These are phyloP conservation scores for Rhinichthys klamathensis DNA, from an alignment of 2,113 vertebrate genomes.

Conservation along the genomic window DNA sequence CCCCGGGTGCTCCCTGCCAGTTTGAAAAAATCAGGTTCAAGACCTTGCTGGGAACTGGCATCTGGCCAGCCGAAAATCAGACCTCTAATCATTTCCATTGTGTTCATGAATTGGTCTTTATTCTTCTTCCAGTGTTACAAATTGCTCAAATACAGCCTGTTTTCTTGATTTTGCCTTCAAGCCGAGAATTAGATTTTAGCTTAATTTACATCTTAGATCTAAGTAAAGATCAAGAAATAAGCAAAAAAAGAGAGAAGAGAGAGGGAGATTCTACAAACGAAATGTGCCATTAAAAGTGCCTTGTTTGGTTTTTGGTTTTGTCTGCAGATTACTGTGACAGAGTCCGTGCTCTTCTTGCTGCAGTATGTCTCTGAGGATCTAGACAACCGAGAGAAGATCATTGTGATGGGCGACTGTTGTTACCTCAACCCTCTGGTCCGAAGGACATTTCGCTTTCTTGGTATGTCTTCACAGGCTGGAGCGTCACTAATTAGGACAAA, in stretches of 20 bases:
- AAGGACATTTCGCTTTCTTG: conserved; percentile 87
- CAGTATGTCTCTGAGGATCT: conserved; percentile 60
- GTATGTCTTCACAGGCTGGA: conserved; percentile 64
- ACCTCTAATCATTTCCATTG: conserved; percentile 52
- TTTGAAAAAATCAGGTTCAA: conserved; percentile 36
- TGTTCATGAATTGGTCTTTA: conserved; percentile 42
- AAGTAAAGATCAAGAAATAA: not conserved
- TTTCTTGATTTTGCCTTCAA: conserved; percentile 18
- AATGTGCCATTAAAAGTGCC: not conserved
- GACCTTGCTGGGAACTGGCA: conserved; percentile 22
- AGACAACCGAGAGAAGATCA: conserved; percentile 83
- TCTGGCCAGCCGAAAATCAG: conserved; percentile 39
- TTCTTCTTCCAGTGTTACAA: not conserved
- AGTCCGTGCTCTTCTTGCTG: conserved; percentile 57
- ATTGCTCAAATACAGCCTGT: not conserved
- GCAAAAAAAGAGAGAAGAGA: not conserved
- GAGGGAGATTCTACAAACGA: not conserved
- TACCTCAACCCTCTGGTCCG: conserved; percentile 88
- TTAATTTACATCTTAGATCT: not conserved
- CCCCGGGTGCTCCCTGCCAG: not conserved
- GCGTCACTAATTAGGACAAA: not conserved
- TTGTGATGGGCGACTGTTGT: conserved; percentile 88
- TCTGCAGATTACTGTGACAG: conserved; percentile 52
- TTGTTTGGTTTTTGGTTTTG: conserved; percentile 25
- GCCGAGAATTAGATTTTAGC: not conserved